Evolutionary conservation across 2,113 vertebrate species (phyloP).

Genomic region (Arothron firmamentum): DNA sequence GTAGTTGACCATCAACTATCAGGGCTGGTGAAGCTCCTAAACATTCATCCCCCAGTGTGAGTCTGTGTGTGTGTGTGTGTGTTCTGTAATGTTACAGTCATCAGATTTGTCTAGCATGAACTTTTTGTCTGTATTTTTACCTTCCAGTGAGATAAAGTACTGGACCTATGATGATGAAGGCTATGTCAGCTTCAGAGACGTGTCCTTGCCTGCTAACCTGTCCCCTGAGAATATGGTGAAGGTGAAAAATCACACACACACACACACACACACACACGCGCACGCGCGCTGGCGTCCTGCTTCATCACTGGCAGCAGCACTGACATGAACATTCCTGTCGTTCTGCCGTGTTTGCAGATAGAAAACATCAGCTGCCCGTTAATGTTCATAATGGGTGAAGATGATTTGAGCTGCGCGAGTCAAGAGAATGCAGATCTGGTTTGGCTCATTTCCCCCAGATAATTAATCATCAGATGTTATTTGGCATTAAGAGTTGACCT

Average conservation of each 20-base stretch:
- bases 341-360: slow-evolving; percentile 43
- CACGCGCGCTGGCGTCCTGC: not conserved
- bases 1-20: too few relatives aligned
- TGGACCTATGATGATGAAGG: slow-evolving; percentile 43
- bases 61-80: not conserved
- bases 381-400: slow-evolving; percentile 61
- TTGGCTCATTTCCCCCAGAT: not conserved
- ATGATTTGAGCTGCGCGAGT: slow-evolving; percentile 51
- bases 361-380: slow-evolving; percentile 65
- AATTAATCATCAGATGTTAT: not conserved
- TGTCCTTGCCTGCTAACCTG: slow-evolving; percentile 38
- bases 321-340: not conserved
- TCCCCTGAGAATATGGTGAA: slow-evolving; percentile 35
- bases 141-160: slow-evolving; percentile 25
- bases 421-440: slow-evolving; percentile 60
- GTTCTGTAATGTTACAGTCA: too few relatives aligned
- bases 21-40: not conserved
- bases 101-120: too few relatives aligned
- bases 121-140: too few relatives aligned
- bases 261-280: not conserved
- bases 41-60: not conserved
- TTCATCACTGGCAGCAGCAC: not conserved
- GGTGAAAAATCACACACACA: slow-evolving; percentile 38
- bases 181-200: slow-evolving; percentile 27
- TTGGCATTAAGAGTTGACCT: not conserved